Conservation (phyloP, 2,888 invertebrate genomes). For the Macrosiphum euphorbiae region DNA sequence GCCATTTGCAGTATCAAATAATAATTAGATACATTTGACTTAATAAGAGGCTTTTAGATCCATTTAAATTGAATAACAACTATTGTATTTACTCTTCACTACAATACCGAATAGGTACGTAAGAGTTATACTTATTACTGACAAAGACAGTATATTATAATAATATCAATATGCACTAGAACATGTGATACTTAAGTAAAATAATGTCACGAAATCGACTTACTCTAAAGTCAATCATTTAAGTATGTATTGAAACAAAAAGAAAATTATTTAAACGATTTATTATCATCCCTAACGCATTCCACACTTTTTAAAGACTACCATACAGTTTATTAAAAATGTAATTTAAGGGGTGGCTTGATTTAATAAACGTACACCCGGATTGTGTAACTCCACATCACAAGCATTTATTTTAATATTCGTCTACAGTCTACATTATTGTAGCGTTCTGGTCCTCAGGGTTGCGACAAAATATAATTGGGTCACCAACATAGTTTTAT, state of each 20-base stretch:
- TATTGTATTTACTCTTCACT: background rate
- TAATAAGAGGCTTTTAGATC: constrained; percentile 4
- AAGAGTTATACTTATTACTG: no score
- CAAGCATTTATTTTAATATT: background rate
- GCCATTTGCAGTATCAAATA: background rate
- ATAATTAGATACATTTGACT: background rate
- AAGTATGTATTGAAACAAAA: background rate
- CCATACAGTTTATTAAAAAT: background rate
- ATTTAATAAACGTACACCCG: background rate
- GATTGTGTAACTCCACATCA: background rate
- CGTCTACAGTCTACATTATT: background rate
- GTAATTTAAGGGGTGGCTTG: background rate
- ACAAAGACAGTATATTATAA: background rate
- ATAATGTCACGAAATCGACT: background rate
- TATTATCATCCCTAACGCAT: background rate
- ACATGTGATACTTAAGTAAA: background rate
- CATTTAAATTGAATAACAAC: background rate
- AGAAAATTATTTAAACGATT: background rate
- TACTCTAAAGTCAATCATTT: background rate
- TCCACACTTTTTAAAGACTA: background rate
- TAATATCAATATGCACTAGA: background rate
- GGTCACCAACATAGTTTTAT: background rate
- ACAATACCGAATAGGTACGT: background rate
- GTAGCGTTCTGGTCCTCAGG: background rate
- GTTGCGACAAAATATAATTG: background rate